Conservation (phyloP, 2,113 vertebrate species). For the Ammodytes dubius region DNA sequence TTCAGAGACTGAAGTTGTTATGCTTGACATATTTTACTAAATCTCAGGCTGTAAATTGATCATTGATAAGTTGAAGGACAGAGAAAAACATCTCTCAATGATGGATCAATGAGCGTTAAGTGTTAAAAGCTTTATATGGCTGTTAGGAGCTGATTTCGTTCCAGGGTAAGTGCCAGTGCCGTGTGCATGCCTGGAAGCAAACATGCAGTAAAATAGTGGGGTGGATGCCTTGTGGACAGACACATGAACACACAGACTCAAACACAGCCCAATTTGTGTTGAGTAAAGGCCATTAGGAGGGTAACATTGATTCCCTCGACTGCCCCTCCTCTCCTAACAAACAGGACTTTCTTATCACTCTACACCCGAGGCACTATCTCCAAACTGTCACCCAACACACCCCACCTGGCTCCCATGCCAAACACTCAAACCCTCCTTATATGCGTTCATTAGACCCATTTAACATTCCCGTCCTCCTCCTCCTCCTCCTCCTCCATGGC, state of each 20-base stretch:
- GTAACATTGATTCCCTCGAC: conserved; percentile 44
- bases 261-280: conserved; percentile 24
- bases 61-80: background rate
- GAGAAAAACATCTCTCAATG: background rate
- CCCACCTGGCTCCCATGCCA: conserved; percentile 56
- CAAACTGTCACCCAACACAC: conserved; percentile 43
- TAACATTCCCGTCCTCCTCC: conserved; percentile 23
- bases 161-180: conserved; percentile 2
- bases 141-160: conserved; percentile 16
- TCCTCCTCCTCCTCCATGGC: conserved; percentile 24
- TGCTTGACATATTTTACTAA: background rate
- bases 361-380: conserved; percentile 5
- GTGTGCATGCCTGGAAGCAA: conserved; percentile 18
- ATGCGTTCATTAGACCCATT: conserved; percentile 42
- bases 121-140: conserved; percentile 32
- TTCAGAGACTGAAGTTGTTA: background rate
- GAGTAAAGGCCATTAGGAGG: conserved; percentile 41
- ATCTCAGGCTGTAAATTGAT: conserved; percentile 2
- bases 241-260: conserved; percentile 21
- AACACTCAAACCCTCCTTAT: conserved; percentile 50
- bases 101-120: conserved; percentile 35
- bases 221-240: conserved; percentile 9
- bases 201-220: conserved; percentile 22
- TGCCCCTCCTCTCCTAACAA: conserved; percentile 39
- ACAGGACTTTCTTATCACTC: conserved; percentile 53